Conservation (phyloP, 2,113 vertebrate genomes). For the Psammodynastes pulverulentus region DNA sequence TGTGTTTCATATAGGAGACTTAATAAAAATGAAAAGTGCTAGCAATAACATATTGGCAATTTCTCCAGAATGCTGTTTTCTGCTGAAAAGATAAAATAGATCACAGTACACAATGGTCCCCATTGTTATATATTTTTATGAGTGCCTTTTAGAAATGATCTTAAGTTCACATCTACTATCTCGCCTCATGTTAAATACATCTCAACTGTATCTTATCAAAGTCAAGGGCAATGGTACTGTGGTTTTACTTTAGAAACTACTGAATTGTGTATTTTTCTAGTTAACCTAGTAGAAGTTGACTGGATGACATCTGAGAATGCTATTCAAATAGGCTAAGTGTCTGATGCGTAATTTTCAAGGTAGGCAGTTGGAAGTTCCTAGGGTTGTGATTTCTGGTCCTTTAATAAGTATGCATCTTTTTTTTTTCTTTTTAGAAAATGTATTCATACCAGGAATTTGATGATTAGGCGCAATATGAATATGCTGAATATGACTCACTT, state of each 20-base stretch:
- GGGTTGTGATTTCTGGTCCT: background rate
- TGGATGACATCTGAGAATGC: background rate
- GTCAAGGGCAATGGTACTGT: background rate
- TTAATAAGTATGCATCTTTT: background rate
- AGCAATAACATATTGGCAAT: background rate
- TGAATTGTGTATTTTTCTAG: background rate
- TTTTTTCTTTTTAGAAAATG: background rate
- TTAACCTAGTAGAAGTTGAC: conserved; percentile 2
- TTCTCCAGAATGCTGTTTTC: background rate
- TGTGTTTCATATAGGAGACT: background rate
- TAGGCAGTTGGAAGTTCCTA: background rate
- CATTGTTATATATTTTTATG: background rate
- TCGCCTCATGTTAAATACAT: background rate
- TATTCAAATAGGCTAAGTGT: rapidly evolving
- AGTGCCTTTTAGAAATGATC: conserved; percentile 8
- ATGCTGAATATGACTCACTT: background rate
- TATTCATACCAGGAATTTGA: background rate
- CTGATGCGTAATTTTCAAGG: background rate
- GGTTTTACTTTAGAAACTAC: background rate
- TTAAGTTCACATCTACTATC: background rate
- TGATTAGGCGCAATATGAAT: background rate
- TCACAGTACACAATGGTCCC: background rate
- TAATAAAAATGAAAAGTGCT: background rate
- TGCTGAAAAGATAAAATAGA: background rate
- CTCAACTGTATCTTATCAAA: background rate